These are phyloP conservation scores for Dolomedes plantarius DNA, from an alignment of 2,888 invertebrate species.

Conservation along the genomic window DNA sequence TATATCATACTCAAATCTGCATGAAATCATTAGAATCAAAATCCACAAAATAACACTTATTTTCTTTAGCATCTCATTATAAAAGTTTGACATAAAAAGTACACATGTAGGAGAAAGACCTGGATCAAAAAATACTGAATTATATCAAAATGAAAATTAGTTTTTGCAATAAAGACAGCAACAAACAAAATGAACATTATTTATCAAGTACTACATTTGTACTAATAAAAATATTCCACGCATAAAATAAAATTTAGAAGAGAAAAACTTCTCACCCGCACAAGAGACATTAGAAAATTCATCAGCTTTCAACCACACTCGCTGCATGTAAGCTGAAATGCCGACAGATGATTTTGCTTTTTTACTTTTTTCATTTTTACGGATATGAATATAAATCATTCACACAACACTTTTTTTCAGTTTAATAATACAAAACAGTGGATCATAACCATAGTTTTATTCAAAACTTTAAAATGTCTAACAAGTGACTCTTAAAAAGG, in stretches of 20 bases:
- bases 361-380: background rate
- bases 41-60: background rate
- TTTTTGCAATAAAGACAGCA: background rate
- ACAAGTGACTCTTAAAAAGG: too few species aligned
- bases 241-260: conserved; percentile 7
- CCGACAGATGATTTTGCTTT: background rate
- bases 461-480: too few species aligned
- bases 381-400: conserved; percentile 54
- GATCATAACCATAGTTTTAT: conserved; percentile 56
- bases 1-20: too few species aligned
- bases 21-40: background rate
- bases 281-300: background rate
- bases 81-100: background rate
- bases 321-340: background rate
- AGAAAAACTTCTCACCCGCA: background rate
- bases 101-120: background rate
- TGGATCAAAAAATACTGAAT: conserved; percentile 3
- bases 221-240: background rate
- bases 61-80: background rate
- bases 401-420: conserved; percentile 33
- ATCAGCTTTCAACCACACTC: background rate
- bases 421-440: conserved; percentile 43
- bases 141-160: background rate
- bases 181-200: background rate
- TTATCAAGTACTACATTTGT: conserved; percentile 4